phyloP scores from a whole-genome alignment of 2,113 vertebrate genomes.

The Labeo catla region DNA sequence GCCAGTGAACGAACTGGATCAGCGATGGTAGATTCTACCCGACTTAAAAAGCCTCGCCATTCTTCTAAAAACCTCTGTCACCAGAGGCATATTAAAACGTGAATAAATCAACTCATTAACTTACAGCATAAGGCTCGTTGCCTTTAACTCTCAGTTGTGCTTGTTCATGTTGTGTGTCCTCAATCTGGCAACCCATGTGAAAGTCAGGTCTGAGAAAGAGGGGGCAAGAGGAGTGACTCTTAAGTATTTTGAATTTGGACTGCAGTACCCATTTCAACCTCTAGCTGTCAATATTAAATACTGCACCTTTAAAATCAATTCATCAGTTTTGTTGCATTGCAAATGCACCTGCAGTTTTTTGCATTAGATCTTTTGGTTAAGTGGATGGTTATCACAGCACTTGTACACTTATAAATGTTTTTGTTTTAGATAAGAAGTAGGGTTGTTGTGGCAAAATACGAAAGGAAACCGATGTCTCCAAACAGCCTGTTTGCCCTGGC shows the following conservation, averaged over 20 bases:
- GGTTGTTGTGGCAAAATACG: constrained; percentile 77
- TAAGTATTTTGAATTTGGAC: no score
- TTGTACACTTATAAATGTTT: background rate
- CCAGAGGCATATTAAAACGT: background rate
- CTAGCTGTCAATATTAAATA: background rate
- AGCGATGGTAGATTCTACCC: no score
- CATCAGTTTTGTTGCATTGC: background rate
- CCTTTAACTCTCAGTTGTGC: background rate
- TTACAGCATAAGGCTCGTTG: background rate
- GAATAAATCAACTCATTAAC: background rate
- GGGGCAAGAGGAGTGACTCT: background rate
- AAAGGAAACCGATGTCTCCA: constrained; percentile 68
- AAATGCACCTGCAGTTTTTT: background rate
- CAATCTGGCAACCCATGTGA: background rate
- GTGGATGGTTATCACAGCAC: background rate
- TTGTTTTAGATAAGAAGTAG: constrained; percentile 68
- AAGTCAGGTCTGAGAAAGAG: background rate
- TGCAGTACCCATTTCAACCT: background rate
- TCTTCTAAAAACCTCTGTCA: background rate
- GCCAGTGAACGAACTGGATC: no score
- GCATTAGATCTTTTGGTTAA: background rate
- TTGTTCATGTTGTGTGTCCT: background rate
- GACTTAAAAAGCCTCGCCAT: no score
- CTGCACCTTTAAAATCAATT: background rate
- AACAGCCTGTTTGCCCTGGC: constrained; percentile 72